Evolutionary conservation across 2,888 invertebrate genomes (phyloP).

Genomic region (Taphrorychus bicolor): DNA sequence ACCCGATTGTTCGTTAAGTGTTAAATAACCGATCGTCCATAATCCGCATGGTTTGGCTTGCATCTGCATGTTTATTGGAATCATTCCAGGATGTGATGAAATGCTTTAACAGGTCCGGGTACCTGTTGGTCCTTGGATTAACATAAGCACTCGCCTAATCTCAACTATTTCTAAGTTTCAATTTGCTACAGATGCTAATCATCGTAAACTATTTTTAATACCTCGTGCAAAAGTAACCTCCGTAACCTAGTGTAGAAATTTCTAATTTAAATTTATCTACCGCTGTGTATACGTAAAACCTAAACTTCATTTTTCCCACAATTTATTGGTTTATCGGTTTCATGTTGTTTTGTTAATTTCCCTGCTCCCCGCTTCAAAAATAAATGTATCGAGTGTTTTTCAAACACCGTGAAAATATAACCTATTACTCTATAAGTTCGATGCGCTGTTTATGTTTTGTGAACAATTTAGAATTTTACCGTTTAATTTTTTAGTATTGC

Average conservation of each 20-base stretch:
- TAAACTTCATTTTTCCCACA: slow-evolving; percentile 6
- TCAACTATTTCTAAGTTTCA: too few relatives aligned
- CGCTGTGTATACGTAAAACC: not conserved
- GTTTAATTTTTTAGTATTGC: not conserved
- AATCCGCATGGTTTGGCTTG: not conserved
- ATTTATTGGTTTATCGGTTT: slow-evolving; percentile 5
- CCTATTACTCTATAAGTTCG: slow-evolving; percentile 1
- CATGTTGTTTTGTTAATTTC: slow-evolving; percentile 7
- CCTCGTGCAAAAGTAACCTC: not conserved
- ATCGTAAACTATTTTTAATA: slow-evolving; percentile 4
- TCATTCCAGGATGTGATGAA: not conserved
- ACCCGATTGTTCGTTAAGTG: not conserved
- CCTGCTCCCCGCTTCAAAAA: not conserved
- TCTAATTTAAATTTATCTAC: slow-evolving; percentile 2
- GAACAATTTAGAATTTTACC: slow-evolving; percentile 5
- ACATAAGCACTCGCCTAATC: too few relatives aligned
- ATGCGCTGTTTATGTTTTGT: not conserved
- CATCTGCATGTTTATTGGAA: not conserved
- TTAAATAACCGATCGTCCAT: not conserved
- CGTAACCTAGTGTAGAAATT: not conserved
- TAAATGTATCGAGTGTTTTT: slow-evolving; percentile 6
- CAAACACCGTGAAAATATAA: slow-evolving; percentile 6
- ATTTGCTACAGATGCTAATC: not conserved
- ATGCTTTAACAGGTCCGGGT: not conserved
- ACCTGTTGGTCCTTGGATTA: not conserved